Evolutionary conservation across 2,113 vertebrate genomes (phyloP).

Genomic region (Poecilia latipinna): DNA sequence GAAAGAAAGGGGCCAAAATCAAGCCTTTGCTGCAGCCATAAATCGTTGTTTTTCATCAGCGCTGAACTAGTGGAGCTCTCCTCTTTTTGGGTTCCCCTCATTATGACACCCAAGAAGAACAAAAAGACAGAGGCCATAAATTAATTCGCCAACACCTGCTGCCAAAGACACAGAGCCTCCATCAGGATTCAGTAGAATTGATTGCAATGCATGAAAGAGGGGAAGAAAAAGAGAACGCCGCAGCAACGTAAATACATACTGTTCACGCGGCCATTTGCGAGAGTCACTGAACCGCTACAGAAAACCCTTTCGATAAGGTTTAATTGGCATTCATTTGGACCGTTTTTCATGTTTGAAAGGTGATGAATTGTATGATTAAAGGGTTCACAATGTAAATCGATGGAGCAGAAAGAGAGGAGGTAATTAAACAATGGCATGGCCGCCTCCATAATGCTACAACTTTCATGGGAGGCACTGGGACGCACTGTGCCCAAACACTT

Average conservation of each 20-base stretch:
- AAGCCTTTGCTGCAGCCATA: slow-evolving; percentile 45
- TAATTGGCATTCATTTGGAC: slow-evolving; percentile 86
- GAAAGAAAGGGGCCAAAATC: slow-evolving; percentile 37
- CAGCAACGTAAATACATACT: slow-evolving; percentile 27
- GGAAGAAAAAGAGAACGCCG: background rate
- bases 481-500: slow-evolving; percentile 25
- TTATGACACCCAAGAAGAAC: slow-evolving; percentile 41
- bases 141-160: slow-evolving; percentile 57
- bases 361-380: slow-evolving; percentile 96
- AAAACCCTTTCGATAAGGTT: slow-evolving; percentile 82
- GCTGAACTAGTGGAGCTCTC: slow-evolving; percentile 25
- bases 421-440: slow-evolving; percentile 82
- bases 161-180: slow-evolving; percentile 22
- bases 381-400: slow-evolving; percentile 88
- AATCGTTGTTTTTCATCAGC: slow-evolving; percentile 20
- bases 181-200: slow-evolving; percentile 58
- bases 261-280: slow-evolving; percentile 71
- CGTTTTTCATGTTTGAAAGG: slow-evolving; percentile 91
- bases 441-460: slow-evolving; percentile 69
- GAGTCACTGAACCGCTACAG: slow-evolving; percentile 80
- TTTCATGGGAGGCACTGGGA: slow-evolving; percentile 49
- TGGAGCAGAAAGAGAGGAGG: slow-evolving; percentile 81
- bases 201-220: slow-evolving; percentile 29
- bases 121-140: slow-evolving; percentile 39
- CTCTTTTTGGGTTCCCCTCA: slow-evolving; percentile 37